phyloP scores from a whole-genome alignment of 2,113 vertebrate genomes.

The Bos taurus region DNA sequence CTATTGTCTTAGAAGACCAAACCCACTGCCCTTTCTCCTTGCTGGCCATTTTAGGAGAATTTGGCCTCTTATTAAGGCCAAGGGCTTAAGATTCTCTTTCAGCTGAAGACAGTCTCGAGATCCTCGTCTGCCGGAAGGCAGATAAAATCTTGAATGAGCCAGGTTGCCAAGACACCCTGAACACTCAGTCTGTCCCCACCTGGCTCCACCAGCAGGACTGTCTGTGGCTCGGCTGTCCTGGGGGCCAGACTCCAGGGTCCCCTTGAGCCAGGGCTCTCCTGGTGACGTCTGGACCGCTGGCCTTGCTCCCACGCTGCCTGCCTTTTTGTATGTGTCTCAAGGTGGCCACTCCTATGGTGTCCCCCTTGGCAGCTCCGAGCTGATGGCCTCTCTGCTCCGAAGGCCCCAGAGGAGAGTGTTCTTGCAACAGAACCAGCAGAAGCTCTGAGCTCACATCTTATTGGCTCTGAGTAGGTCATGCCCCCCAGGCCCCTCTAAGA shows the following conservation, averaged over 20 bases:
- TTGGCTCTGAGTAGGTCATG: neutral
- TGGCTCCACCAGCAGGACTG: neutral
- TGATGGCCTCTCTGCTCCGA: neutral
- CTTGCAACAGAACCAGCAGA: neutral
- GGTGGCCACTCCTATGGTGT: neutral
- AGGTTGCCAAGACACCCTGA: neutral
- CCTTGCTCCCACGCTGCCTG: too few relatives aligned
- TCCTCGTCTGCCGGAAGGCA: neutral
- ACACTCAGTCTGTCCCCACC: neutral
- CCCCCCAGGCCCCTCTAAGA: too few relatives aligned
- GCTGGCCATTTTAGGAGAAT: neutral
- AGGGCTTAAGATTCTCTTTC: neutral
- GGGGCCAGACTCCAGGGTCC: neutral
- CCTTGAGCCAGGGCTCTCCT: neutral
- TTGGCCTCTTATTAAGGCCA: neutral
- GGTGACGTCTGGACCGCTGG: fast-evolving
- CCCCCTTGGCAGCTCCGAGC: neutral
- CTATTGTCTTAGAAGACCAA: neutral
- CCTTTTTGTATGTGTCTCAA: neutral
- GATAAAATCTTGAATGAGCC: neutral
- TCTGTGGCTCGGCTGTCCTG: neutral
- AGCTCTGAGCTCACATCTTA: neutral
- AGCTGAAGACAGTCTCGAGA: neutral
- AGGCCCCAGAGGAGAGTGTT: fast-evolving
- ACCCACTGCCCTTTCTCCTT: neutral